phyloP scores from a whole-genome alignment of 30 jellyfish, hydroid and myxozoan genomes.

The Haliclystus octoradiatus region DNA sequence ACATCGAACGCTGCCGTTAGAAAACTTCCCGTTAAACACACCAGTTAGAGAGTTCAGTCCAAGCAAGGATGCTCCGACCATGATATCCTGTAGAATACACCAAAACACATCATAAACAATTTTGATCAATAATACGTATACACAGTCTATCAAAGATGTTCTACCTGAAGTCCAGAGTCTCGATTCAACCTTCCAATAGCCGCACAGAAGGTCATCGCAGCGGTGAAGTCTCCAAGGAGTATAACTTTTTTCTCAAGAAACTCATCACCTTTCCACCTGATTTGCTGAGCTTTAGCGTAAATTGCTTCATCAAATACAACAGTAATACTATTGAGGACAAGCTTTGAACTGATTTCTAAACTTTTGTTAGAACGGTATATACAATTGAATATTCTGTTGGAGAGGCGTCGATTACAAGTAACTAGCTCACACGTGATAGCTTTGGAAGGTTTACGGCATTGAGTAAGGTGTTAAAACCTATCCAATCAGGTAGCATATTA shows the following conservation, averaged over 20 bases:
- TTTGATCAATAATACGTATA: too few relatives aligned
- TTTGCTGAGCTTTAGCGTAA: slow-evolving; percentile 33
- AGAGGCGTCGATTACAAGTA: slow-evolving; percentile 15
- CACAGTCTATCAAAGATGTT: too few relatives aligned
- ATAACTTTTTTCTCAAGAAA: slow-evolving; percentile 18
- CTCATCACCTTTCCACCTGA: slow-evolving; percentile 29
- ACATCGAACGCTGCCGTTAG: slow-evolving; percentile 28
- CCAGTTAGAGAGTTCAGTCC: slow-evolving; percentile 36
- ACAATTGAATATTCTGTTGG: slow-evolving; percentile 6
- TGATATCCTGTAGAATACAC: slow-evolving; percentile 6
- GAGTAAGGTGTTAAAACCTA: slow-evolving; percentile 1
- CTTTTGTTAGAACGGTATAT: neutral
- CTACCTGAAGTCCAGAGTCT: slow-evolving; percentile 41
- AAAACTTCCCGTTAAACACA: slow-evolving; percentile 22
- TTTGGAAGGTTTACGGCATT: neutral
- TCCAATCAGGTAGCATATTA: slow-evolving; percentile 18
- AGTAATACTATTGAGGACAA: slow-evolving; percentile 9
- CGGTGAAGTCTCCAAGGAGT: slow-evolving; percentile 30
- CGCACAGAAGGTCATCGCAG: slow-evolving; percentile 30
- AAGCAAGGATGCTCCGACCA: slow-evolving; percentile 23
- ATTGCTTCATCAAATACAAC: slow-evolving; percentile 38
- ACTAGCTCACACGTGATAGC: too few relatives aligned
- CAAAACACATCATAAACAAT: too few relatives aligned
- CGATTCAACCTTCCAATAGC: slow-evolving; percentile 11
- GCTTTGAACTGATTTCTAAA: slow-evolving; percentile 3